These are phyloP conservation scores for Dicerorhinus sumatrensis DNA, from an alignment of 2,113 vertebrate species.

Conservation along the genomic window DNA sequence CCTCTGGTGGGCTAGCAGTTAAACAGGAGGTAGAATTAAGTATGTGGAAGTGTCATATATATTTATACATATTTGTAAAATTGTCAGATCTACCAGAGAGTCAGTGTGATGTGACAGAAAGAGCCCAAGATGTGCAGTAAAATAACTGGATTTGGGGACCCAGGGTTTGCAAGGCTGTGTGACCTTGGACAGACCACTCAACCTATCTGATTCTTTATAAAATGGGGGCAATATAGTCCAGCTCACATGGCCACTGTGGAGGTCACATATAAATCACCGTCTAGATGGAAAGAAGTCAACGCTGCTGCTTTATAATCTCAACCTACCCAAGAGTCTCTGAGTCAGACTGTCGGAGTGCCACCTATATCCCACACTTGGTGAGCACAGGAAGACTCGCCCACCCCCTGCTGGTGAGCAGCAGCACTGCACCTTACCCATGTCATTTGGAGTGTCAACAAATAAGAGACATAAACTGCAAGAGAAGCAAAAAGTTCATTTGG, in stretches of 20 bases:
- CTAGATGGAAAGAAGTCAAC: neutral
- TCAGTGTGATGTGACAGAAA: neutral
- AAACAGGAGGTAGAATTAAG: neutral
- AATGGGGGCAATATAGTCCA: neutral
- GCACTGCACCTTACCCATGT: neutral
- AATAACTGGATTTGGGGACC: neutral
- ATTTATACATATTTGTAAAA: neutral
- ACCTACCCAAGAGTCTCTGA: neutral
- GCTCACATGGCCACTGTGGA: neutral
- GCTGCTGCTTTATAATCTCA: neutral
- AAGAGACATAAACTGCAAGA: too few species aligned
- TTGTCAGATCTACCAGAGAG: neutral
- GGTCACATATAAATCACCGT: neutral
- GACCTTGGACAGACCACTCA: neutral
- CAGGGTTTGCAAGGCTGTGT: neutral
- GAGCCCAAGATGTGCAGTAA: neutral
- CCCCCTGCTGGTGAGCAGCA: neutral
- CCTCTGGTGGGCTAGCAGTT: neutral
- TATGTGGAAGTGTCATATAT: neutral
- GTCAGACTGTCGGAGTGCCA: accelerated
- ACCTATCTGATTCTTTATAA: neutral
- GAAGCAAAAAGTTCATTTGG: too few species aligned
- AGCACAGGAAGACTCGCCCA: neutral
- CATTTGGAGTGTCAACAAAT: too few species aligned
- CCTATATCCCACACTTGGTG: accelerated